Evolutionary conservation across 2,888 invertebrate genomes (phyloP).

Genomic region (Sarcophaga variegata): DNA sequence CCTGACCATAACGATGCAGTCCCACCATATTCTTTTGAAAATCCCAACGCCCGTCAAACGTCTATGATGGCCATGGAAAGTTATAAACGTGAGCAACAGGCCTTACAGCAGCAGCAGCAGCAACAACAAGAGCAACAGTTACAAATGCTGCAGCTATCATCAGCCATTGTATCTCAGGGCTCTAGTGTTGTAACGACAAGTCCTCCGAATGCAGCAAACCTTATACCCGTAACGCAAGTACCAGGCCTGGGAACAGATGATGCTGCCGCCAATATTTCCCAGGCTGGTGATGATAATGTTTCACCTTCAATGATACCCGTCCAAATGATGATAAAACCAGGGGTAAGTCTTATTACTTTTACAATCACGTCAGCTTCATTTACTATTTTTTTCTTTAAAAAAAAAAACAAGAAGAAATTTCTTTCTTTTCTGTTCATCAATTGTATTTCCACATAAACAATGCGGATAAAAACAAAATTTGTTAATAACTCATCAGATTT

Average conservation of each 20-base stretch:
- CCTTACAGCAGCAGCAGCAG: constrained; percentile 73
- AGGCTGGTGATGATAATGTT: constrained; percentile 65
- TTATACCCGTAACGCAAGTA: constrained; percentile 41
- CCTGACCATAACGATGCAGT: constrained; percentile 80
- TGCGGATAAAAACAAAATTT: constrained; percentile 1
- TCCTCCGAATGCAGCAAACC: constrained; percentile 32
- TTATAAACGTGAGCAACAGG: constrained; percentile 79
- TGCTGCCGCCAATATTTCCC: constrained; percentile 58
- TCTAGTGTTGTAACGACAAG: constrained; percentile 53
- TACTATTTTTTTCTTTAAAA: neutral
- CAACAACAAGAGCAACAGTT: constrained; percentile 71
- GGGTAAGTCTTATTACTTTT: constrained; percentile 77
- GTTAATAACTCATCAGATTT: constrained; percentile 47
- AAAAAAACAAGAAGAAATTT: neutral
- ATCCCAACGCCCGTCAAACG: constrained; percentile 79
- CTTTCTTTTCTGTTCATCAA: constrained; percentile 40
- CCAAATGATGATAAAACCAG: constrained; percentile 82
- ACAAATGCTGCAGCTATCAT: constrained; percentile 56
- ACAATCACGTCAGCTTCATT: neutral
- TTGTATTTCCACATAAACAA: constrained; percentile 24
- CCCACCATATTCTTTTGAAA: constrained; percentile 81
- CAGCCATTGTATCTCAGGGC: constrained; percentile 69
- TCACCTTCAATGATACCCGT: constrained; percentile 76
- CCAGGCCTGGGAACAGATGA: constrained; percentile 38
- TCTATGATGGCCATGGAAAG: constrained; percentile 81